A percentile compares a stretch with the other conserved stretches of the same genome.
phyloP scores from a whole-genome alignment of 2,797 vertebrate species.

The Micropoecilia bifurca region DNA sequence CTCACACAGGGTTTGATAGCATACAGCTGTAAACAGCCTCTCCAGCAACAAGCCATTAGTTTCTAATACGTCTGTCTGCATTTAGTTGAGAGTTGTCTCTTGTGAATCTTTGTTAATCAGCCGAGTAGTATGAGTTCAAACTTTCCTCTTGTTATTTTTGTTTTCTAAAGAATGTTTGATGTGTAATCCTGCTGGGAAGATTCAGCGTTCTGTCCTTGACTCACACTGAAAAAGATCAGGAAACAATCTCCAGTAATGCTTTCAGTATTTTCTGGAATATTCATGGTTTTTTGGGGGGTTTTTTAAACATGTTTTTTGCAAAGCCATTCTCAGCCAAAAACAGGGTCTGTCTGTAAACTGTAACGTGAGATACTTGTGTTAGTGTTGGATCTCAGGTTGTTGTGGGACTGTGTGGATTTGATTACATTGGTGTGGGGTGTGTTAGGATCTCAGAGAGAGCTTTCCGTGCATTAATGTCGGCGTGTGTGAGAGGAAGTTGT shows the following conservation, averaged over 20 bases:
- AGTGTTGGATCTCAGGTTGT: conserved; percentile 55
- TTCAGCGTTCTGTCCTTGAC: conserved; percentile 30
- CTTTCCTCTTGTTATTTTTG: conserved; percentile 27
- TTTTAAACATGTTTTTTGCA: conserved; percentile 22
- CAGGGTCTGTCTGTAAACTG: conserved; percentile 66
- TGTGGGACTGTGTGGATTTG: conserved; percentile 43
- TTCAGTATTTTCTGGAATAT: conserved; percentile 48
- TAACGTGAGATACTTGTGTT: conserved; percentile 71
- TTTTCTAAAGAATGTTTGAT: conserved; percentile 35
- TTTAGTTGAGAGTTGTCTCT: not conserved
- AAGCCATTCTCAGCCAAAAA: conserved; percentile 51
- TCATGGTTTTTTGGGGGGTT: conserved; percentile 17
- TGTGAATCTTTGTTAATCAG: conserved; percentile 1
- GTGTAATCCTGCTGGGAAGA: conserved; percentile 25
- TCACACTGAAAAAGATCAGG: conserved; percentile 27
- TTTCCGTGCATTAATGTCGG: conserved; percentile 30
- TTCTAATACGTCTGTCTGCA: conserved; percentile 1
- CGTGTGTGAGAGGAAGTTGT: conserved; percentile 48
- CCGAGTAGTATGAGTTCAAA: conserved; percentile 21
- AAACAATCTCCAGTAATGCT: conserved; percentile 36
- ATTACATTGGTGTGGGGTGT: conserved; percentile 44
- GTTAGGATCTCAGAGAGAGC: conserved; percentile 15
- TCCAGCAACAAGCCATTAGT: not conserved
- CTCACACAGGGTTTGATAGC: not conserved
- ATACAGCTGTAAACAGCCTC: not conserved